Conservation (phyloP, 2,797 vertebrate genomes). For the Distichodus sexfasciatus region DNA sequence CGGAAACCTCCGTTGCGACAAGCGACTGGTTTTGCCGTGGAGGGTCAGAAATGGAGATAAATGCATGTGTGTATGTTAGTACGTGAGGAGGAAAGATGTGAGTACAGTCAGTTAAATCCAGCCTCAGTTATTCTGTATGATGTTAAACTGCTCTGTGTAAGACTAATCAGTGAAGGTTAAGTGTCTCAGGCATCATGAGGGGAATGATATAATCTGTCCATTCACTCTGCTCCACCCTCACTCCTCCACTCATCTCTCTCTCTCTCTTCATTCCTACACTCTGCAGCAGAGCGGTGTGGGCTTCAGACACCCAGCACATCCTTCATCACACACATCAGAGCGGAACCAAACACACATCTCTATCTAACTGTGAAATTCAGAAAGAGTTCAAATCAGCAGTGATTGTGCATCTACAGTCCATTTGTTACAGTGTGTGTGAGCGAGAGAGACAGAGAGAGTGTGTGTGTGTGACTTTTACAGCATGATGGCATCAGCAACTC, state of each 20-base stretch:
- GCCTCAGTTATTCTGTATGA: constrained; percentile 36
- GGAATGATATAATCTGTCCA: neutral
- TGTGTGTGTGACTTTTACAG: constrained; percentile 8
- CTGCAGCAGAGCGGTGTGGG: neutral
- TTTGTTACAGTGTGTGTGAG: constrained; percentile 4
- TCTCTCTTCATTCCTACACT: neutral
- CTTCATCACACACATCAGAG: neutral
- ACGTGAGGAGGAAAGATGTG: too few species aligned
- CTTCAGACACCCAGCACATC: neutral
- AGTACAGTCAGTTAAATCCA: neutral
- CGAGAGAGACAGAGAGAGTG: too few species aligned
- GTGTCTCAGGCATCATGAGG: neutral
- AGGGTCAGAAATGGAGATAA: too few species aligned
- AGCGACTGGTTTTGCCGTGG: too few species aligned
- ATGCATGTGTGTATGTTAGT: too few species aligned
- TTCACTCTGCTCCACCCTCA: neutral
- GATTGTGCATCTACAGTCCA: neutral
- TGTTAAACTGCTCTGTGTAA: constrained; percentile 30
- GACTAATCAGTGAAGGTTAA: constrained; percentile 32
- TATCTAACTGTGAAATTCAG: neutral
- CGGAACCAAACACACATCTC: neutral
- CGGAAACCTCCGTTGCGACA: too few species aligned
- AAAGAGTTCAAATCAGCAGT: neutral
- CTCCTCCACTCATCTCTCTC: neutral
- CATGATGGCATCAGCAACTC: too few species aligned